These are phyloP conservation scores for Ailuropoda melanoleuca DNA, from an alignment of 2,113 vertebrate genomes.

Conservation along the genomic window DNA sequence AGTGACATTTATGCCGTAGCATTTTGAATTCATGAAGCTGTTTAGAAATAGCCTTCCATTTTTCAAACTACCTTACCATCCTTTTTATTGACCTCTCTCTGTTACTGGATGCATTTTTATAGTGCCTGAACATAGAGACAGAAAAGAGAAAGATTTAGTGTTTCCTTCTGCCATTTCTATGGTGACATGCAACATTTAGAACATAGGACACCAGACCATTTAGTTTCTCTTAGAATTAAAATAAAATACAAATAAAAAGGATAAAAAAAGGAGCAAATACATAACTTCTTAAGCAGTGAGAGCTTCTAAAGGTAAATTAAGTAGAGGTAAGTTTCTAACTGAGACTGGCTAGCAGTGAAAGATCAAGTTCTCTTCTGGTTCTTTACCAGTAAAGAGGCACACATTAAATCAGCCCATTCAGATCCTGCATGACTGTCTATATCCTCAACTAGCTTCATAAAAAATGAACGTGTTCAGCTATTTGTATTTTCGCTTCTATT, in stretches of 20 bases:
- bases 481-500: conserved; percentile 1
- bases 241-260: neutral
- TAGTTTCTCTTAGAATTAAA: neutral
- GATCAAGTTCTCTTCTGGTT: neutral
- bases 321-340: neutral
- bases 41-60: neutral
- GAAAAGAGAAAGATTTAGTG: neutral
- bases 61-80: neutral
- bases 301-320: neutral
- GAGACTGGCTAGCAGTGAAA: neutral
- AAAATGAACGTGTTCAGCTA: neutral
- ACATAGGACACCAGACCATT: neutral
- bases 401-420: neutral
- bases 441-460: neutral
- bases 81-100: neutral
- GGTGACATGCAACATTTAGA: neutral
- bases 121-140: neutral
- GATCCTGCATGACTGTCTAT: neutral
- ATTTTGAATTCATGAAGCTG: conserved; percentile 48
- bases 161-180: conserved; percentile 11
- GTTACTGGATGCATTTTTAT: neutral
- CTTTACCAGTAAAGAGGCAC: neutral
- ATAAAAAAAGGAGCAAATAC: neutral
- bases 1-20: neutral
- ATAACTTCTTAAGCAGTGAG: neutral